Base-by-base conservation (phyloP, 2,113 vertebrate species). In the Osmerus mordax region DNA sequence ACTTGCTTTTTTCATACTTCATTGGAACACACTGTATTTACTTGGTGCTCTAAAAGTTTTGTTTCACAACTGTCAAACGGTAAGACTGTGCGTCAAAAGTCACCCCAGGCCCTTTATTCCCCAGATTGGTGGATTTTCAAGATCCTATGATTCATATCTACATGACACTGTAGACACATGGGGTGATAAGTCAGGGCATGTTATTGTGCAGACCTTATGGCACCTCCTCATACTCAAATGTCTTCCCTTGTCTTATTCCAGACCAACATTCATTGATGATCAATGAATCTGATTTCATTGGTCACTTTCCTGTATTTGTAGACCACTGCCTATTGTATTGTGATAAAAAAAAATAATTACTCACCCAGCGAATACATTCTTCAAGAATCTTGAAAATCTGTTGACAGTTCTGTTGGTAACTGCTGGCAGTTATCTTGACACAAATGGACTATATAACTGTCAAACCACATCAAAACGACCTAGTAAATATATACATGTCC, bases 341-440 rank as follows among this genome's bases (percentile, higher is more conserved):
- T 60, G 66, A 74, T 67, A 19, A 70, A 58, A 78, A 36, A 55
- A n/a, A 64, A 9, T n/a, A n/a, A 69, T 77, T 60, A 25, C 70
- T 70, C 62, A 47, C 81, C 53, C 62, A 72, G 70, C 67, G 18
- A 29, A 77, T 81, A 69, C 73, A 56, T 64, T 64, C 59, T 69
- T 68, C 15, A 62, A 23, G 41, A 14, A 66, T 60, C 52, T 21
- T 64, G 52, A 63, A 25, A 13, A 60, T 71, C 60, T 47, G 53
- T 41, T 59, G 78, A 79, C 69, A 25, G 77, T 47, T 47, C 73
- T 82, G 69, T 58, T 1, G 79, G 82, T 88, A 69, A 80, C 92
- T 92, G 92, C 92, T 90, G 92, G 92, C 92, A 91, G 91, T 82
- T 64, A 83, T 80, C 73, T 67, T n/a, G 79, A 83, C 73, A 41